phyloP scores from a whole-genome alignment of 2,113 vertebrate genomes.

The Leptosomus discolor region DNA sequence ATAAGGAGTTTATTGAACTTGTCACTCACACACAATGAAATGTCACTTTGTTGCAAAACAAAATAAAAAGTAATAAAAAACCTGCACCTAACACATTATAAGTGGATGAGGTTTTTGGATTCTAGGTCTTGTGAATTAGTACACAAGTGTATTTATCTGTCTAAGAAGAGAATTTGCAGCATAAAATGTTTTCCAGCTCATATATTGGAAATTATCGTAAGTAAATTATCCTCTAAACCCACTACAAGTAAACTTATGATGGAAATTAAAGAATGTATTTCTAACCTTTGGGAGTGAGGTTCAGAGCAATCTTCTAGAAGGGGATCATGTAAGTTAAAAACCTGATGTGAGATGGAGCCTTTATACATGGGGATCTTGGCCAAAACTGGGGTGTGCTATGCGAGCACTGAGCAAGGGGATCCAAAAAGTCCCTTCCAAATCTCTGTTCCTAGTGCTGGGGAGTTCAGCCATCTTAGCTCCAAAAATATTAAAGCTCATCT shows the following conservation, averaged over 20 bases:
- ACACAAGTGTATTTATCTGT: not conserved
- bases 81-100: not conserved
- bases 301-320: not conserved
- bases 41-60: not conserved
- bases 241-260: not conserved
- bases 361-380: not conserved
- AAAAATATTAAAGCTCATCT: not conserved
- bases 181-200: not conserved
- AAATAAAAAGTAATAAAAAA: not conserved
- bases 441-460: not conserved
- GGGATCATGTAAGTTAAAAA: not conserved
- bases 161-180: not conserved
- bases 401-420: not conserved
- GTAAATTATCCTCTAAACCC: not conserved
- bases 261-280: not conserved
- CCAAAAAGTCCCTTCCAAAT: not conserved
- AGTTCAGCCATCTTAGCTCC: not conserved
- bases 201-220: not conserved
- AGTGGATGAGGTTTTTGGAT: not conserved
- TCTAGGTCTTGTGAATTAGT: not conserved
- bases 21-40: not conserved
- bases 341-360: not conserved
- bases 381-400: not conserved
- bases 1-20: conserved; percentile 1
- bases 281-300: not conserved